Evolutionary conservation across 2,888 invertebrate genomes (phyloP), one percentile per base, ranked within the genome.

Genomic region (Perithous albicinctus): DNA sequence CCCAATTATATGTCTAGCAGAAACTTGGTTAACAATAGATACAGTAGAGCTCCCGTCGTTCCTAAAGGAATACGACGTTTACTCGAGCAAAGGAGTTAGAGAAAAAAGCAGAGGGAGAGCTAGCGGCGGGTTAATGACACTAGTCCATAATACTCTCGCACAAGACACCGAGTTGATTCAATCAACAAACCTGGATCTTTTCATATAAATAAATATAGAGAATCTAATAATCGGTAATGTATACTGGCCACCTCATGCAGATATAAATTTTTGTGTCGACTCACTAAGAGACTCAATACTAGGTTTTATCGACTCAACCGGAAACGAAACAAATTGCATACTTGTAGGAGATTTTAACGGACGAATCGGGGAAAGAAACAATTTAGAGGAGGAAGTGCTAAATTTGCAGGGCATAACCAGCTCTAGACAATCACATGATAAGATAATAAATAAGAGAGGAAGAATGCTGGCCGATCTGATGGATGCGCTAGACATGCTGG

Each of bases 261-360:
- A 63, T 7, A 63, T 23, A 20, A 26, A 63, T 3, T 41, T 63
- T 3, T 63, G 63, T 26, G 43, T 63, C n/a, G 63, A 41, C 4
- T 43, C 41, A 0, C 43, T 63, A 12, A 3, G 41, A 18, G 43
- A 63, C 10, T 43, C 63, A 23, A 5, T 63, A 26, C 43, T 63
- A 61, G 8, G 59, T 3, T 29, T 10, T n/a, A 43, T n/a, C 6
- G 59, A 61, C 35, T 6, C 59, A 61, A 26, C 35, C 26, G 35
- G n/a, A 18, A 35, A 15, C 35, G n/a, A 20, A 63, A 10, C 18
- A 4, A 26, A 20, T 23, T 23, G 26, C 26, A 63, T 63, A 10
- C 7, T 43, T 10, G 15, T 63, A n/a, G 63, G 63, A 5, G 63
- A 63, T 12, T 63, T 63, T 63, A 63, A 63, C 20, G 63, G n/a